Conservation (phyloP, 1,140 invertebrate genomes). For the Steinernema khuongi region DNA sequence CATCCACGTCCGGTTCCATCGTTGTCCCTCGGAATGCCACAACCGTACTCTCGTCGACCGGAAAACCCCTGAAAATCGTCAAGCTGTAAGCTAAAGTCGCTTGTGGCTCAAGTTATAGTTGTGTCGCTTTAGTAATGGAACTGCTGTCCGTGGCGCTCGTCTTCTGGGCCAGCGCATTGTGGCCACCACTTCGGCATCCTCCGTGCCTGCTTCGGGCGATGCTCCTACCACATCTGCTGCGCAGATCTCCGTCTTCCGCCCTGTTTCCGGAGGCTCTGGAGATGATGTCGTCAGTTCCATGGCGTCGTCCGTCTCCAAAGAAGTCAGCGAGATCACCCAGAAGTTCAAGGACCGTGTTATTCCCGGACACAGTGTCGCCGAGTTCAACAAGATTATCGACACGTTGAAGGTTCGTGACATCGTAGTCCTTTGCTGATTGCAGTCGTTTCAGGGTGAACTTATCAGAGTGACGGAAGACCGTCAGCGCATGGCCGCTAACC, state of each 20-base stretch:
- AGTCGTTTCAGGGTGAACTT: background rate
- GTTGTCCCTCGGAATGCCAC: background rate
- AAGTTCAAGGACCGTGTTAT: constrained; percentile 1
- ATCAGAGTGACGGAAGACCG: background rate
- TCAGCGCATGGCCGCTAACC: background rate
- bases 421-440: background rate
- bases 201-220: background rate
- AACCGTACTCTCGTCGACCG: background rate
- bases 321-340: background rate
- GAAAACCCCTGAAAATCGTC: constrained; percentile 1
- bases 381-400: background rate
- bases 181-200: background rate
- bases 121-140: background rate
- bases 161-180: background rate
- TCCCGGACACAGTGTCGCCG: background rate
- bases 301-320: background rate
- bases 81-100: background rate
- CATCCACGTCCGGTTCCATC: background rate
- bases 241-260: background rate
- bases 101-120: background rate
- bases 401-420: background rate
- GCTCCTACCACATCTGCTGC: background rate
- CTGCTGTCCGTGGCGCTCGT: background rate
- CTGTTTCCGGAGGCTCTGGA: background rate
- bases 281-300: background rate